Conservation (phyloP, 2,113 vertebrate species). For the Peromyscus leucopus region DNA sequence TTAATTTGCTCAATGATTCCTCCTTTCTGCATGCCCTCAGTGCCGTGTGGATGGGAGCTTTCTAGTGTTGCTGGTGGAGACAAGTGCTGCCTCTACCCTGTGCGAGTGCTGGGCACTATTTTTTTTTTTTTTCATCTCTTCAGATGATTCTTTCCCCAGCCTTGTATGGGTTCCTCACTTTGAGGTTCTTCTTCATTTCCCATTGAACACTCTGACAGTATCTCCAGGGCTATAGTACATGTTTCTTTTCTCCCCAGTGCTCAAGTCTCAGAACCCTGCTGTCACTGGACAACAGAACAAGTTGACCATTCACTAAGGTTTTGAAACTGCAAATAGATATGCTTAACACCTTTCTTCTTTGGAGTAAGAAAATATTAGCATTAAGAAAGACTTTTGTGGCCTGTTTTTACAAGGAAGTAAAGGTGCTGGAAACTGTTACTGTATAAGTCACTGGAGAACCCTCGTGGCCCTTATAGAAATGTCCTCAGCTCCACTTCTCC, state of each 20-base stretch:
- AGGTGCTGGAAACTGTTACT: conserved; percentile 19
- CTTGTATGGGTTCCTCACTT: neutral
- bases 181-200: neutral
- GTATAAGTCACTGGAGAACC: neutral
- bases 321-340: conserved; percentile 32
- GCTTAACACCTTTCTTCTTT: conserved; percentile 2
- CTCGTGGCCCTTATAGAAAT: conserved; percentile 28
- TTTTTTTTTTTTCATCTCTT: neutral
- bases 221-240: neutral
- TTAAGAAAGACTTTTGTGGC: conserved; percentile 42
- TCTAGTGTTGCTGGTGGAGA: neutral
- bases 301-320: neutral
- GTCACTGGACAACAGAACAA: neutral
- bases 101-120: neutral
- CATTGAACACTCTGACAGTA: neutral
- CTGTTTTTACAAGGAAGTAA: conserved; percentile 25
- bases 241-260: neutral
- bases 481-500: neutral
- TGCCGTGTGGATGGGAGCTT: neutral
- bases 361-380: conserved; percentile 29
- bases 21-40: neutral
- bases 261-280: neutral
- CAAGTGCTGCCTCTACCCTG: neutral
- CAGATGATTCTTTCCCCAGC: neutral
- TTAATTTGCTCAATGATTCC: neutral